phyloP scores from a whole-genome alignment of 1,140 invertebrate genomes.

The Drosophila tani region DNA sequence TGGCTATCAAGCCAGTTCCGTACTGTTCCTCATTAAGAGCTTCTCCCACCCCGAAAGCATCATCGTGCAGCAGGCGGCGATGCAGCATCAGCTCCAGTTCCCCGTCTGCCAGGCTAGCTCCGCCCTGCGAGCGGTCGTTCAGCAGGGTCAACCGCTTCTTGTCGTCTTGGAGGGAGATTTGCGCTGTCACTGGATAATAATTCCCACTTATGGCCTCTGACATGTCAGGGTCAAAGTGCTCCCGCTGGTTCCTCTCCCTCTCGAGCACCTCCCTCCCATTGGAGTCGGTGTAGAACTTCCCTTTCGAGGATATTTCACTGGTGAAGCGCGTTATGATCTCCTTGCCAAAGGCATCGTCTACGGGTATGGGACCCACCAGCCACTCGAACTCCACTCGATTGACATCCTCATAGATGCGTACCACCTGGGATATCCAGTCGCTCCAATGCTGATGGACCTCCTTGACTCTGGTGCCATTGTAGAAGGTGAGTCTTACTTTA shows the following conservation, averaged over 20 bases:
- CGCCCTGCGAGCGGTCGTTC: conserved; percentile 95
- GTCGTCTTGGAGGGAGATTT: conserved; percentile 88
- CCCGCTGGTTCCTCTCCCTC: conserved; percentile 89
- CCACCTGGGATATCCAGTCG: conserved; percentile 92
- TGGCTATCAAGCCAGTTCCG: conserved; percentile 91
- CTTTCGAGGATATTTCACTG: conserved; percentile 88
- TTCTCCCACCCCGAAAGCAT: conserved; percentile 97
- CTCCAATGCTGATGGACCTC: conserved; percentile 93
- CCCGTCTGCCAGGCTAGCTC: conserved; percentile 91
- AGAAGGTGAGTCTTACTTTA: conserved; percentile 84
- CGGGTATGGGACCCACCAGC: conserved; percentile 96
- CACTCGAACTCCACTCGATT: conserved; percentile 94
- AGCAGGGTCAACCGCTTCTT: conserved; percentile 88
- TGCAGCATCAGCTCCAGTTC: conserved; percentile 95
- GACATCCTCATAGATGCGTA: conserved; percentile 90
- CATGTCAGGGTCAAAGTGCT: conserved; percentile 90
- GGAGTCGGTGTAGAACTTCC: conserved; percentile 95
- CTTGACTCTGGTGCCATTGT: conserved; percentile 89
- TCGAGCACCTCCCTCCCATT: conserved; percentile 96
- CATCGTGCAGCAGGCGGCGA: conserved; percentile 93
- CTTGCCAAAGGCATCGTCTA: conserved; percentile 90
- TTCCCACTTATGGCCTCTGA: conserved; percentile 93
- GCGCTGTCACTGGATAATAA: conserved; percentile 96
- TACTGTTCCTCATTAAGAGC: conserved; percentile 94
- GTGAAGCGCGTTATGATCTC: conserved; percentile 92